Conservation (phyloP, 2,888 invertebrate genomes). For the Stenotaenia linearis region DNA sequence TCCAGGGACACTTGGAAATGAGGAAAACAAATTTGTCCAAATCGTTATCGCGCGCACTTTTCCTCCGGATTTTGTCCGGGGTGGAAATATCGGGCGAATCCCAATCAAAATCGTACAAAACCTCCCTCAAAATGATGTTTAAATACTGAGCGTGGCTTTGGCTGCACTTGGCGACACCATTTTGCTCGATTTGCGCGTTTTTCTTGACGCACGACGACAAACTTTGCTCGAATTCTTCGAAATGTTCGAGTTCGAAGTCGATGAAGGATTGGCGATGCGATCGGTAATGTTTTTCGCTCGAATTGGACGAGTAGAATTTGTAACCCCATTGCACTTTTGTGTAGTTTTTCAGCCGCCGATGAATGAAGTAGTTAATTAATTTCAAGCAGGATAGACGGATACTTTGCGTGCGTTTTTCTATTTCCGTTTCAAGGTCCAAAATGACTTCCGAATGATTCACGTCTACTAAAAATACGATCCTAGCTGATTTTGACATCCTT, state of each 20-base stretch:
- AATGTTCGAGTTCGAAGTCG: conserved; percentile 28
- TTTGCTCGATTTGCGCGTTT: neutral
- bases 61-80: conserved; percentile 3
- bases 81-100: conserved; percentile 32
- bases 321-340: conserved; percentile 28
- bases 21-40: neutral
- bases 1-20: neutral
- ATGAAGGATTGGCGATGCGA: conserved; percentile 28
- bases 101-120: conserved; percentile 35
- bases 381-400: conserved; percentile 11
- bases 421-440: neutral
- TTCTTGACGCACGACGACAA: neutral
- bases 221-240: conserved; percentile 29
- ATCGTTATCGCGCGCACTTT: neutral
- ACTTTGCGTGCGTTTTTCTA: neutral
- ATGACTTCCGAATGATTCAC: neutral
- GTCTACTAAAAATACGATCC: neutral
- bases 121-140: conserved; percentile 31
- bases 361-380: neutral
- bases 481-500: neutral
- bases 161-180: neutral
- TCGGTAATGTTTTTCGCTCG: neutral
- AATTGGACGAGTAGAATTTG: conserved; percentile 33
- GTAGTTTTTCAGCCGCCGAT: neutral
- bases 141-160: neutral